Evolutionary conservation across 2,113 vertebrate genomes (phyloP), one percentile per base, ranked within the genome.

Genomic region (Oreochromis aureus): DNA sequence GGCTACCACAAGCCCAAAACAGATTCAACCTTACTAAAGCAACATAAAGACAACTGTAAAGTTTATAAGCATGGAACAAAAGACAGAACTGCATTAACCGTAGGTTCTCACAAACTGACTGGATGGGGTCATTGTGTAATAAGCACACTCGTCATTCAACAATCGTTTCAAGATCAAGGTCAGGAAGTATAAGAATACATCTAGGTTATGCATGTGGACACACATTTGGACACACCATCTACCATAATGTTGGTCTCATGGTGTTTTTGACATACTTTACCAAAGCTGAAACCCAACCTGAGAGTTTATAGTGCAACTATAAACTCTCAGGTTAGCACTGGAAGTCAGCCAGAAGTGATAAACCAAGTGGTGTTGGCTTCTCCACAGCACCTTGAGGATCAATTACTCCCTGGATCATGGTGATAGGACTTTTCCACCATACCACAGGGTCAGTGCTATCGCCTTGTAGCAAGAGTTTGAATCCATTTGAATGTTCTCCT

Each of bases 221-320:
- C 71, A 3, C 6, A 12, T 30, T 9, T 78, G 24, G 27, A 51
- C 1, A 51, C 71, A 3, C 6, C 9, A 19, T 51, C 27, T 30
- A 8, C 27, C 44, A 3, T 19, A 6, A 78, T 69, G 4, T 41
- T 69, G 19, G 34, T 39, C 13, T 69, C 34, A 39, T 69, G 8
- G 1, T 0, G 10, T 18, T 15, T 73, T 6, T 16, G 0, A 76
- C 4, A 6, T 30, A 16, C 22, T 30, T 55, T 22, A 19, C 8
- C 9, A 5, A 22, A 22, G 19, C 53, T 30, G 41, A 46, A 11
- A 76, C 44, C 15, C 44, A 66, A 27, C 27, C 27, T 27, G 27
- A 27, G 61, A n/a, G 32, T 66, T 66, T 36, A 36, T 36, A 36
- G 7, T 36, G 8, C n/a, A n/a, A 66, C 32, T 39, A 19, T 66